These are phyloP conservation scores for Alligator mississippiensis DNA, from an alignment of 2,113 vertebrate genomes.

Conservation along the genomic window DNA sequence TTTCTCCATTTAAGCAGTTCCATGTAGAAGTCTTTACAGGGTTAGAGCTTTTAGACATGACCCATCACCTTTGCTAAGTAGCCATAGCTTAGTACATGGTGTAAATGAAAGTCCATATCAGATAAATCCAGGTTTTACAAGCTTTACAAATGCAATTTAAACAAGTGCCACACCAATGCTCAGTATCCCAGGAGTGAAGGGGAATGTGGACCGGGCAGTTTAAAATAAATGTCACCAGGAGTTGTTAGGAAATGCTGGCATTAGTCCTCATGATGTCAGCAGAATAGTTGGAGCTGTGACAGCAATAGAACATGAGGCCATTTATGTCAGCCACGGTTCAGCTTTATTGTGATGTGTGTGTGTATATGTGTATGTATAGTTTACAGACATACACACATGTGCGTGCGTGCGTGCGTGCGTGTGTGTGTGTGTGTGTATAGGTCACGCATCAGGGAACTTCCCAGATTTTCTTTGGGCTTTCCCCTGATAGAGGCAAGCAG, in stretches of 20 bases:
- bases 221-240: neutral
- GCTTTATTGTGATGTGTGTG: neutral
- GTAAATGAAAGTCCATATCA: fast-evolving
- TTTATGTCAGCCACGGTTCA: neutral
- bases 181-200: neutral
- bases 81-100: neutral
- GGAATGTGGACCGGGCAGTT: neutral
- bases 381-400: too few relatives aligned
- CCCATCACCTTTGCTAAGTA: neutral
- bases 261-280: neutral
- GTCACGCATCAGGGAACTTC: too few relatives aligned
- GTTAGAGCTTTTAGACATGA: neutral
- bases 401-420: too few relatives aligned
- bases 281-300: neutral
- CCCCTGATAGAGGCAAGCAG: neutral
- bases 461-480: neutral
- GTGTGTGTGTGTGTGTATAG: too few relatives aligned
- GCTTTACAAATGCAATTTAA: neutral
- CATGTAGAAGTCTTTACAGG: neutral
- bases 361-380: too few relatives aligned
- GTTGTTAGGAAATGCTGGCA: neutral
- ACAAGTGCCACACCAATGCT: neutral
- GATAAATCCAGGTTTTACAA: neutral
- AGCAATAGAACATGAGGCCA: slow-evolving; percentile 12
- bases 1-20: neutral